A percentile compares a stretch with the other conserved stretches of the same genome.
These are phyloP conservation scores for Protula sp. DNA, from an alignment of 2,888 invertebrate species.

Conservation along the genomic window DNA sequence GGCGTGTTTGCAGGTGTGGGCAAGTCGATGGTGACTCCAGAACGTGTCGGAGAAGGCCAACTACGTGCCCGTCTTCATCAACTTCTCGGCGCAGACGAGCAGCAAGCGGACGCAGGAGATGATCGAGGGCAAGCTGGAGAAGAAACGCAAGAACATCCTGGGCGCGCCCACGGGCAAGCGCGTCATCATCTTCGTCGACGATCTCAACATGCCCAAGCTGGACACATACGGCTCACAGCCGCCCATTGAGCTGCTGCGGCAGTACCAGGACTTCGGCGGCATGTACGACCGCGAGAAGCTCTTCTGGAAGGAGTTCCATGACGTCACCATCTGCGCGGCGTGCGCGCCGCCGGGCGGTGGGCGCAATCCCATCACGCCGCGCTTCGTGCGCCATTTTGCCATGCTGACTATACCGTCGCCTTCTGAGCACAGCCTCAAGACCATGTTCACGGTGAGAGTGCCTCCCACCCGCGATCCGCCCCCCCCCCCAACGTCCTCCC, in stretches of 20 bases:
- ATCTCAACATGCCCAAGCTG: conserved; percentile 79
- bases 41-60: conserved; percentile 61
- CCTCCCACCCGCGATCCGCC: no score
- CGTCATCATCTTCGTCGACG: conserved; percentile 80
- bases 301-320: conserved; percentile 79
- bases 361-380: conserved; percentile 50
- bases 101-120: conserved; percentile 76
- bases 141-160: conserved; percentile 63
- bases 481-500: no score
- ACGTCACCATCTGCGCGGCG: conserved; percentile 63
- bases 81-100: conserved; percentile 88
- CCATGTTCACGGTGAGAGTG: conserved; percentile 53
- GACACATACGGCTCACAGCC: conserved; percentile 56
- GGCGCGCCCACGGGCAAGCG: conserved; percentile 80
- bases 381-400: conserved; percentile 52
- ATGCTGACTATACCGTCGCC: conserved; percentile 54
- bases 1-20: no score
- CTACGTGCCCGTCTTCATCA: conserved; percentile 73
- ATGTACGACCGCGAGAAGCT: conserved; percentile 82
- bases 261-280: conserved; percentile 72
- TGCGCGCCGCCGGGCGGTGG: conserved; percentile 56
- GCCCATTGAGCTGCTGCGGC: conserved; percentile 60
- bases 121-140: conserved; percentile 78
- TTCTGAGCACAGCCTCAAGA: conserved; percentile 51
- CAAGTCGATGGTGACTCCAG: conserved; percentile 69